Base-by-base conservation (phyloP, 2,888 invertebrate genomes). In the Pseudococcus jackbeardsleyi region DNA sequence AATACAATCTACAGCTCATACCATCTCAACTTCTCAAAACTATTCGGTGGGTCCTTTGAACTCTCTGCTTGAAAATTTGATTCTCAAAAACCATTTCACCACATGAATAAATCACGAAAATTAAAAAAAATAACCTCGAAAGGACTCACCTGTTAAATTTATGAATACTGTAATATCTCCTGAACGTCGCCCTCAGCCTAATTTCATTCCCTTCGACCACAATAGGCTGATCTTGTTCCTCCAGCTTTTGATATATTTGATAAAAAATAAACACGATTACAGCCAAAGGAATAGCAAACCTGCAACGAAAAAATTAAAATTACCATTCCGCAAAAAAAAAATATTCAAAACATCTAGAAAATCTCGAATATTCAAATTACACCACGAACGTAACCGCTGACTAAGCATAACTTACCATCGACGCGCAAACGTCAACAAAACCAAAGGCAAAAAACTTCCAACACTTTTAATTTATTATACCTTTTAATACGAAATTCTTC, bases 281-380 rank as follows among this genome's bases (percentile, higher is more conserved):
- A 50, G n/a, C 88, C 22, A 88, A 33, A 39, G 88, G 88, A 42
- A 88, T 19, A 19, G 85, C 50, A 33, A 88, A 88, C 85, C 88
- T 88, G 84, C 2, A 33, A 82, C 8, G n/a, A 39, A 50, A 33
- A 84, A 54, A 84, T 26, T 84, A 1, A 22, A 1, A 84, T 84
- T 39, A 84, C 48, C 26, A 50, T 84, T 46, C 4, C n/a, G n/a
- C n/a, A n/a, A n/a, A n/a, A 7, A 84, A 11, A 26, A 79, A 26
- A 39, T 12, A n/a, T 54, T 17, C 54, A 19, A 82, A 77, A 77
- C 77, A n/a, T 48, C 12, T 12, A 48, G 2, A 12, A 7, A 7
- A 48, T 7, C 48, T 48, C 48, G 48, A 48, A 48, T 48, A 48
- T 48, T 48, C 12, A 48, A 48, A 48, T 48, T 48, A 48, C 11